phyloP scores from a whole-genome alignment of 2,797 vertebrate species.

The Manis javanica region DNA sequence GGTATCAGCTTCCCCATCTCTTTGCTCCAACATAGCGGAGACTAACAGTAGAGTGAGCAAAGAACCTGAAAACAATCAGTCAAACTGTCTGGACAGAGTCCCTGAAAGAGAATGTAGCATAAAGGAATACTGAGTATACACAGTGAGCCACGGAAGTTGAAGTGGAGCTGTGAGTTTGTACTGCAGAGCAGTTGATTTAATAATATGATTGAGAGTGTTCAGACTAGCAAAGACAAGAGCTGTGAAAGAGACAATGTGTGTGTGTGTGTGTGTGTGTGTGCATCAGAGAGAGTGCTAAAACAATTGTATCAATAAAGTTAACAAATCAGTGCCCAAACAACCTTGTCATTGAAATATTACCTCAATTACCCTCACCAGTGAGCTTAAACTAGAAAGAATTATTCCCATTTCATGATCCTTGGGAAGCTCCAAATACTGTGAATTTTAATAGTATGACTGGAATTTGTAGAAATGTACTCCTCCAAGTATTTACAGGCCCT shows the following conservation, averaged over 20 bases:
- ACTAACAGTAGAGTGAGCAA: neutral
- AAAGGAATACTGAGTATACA: neutral
- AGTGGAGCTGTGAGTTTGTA: too few relatives aligned
- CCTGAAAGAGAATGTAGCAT: neutral
- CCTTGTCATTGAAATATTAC: neutral
- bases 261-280: neutral
- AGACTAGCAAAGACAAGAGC: neutral
- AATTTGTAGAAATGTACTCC: neutral
- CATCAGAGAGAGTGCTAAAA: neutral
- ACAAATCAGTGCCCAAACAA: neutral
- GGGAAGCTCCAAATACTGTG: neutral
- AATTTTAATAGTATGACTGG: neutral
- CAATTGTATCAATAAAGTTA: neutral
- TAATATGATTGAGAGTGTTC: neutral
- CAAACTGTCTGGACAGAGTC: neutral
- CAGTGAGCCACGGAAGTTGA: neutral
- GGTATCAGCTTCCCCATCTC: neutral
- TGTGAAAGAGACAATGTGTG: neutral
- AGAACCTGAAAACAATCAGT: neutral
- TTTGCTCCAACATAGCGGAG: neutral
- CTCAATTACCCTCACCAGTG: neutral
- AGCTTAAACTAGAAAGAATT: neutral
- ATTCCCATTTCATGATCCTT: neutral
- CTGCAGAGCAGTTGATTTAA: neutral
- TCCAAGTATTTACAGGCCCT: neutral